These are phyloP conservation scores for Urocyon cinereoargenteus DNA, from an alignment of 2,797 vertebrate genomes.

Conservation along the genomic window DNA sequence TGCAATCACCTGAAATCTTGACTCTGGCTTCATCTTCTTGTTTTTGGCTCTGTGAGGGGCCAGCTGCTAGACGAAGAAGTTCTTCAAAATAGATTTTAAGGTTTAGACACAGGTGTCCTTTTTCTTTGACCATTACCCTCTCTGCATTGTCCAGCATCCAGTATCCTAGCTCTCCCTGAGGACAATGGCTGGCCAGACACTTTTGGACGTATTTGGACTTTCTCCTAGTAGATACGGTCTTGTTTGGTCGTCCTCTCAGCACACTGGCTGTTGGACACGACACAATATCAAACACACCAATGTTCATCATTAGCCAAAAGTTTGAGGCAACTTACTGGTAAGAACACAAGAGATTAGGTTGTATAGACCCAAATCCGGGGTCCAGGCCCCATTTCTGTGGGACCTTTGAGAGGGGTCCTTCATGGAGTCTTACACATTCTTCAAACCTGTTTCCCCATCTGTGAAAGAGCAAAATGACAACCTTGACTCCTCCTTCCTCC, in stretches of 20 bases:
- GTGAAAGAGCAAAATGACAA: background rate
- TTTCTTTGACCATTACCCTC: background rate
- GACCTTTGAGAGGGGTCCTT: background rate
- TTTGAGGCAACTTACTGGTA: background rate
- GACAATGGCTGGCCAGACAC: no score
- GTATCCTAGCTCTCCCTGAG: background rate
- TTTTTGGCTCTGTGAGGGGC: background rate
- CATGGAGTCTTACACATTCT: background rate
- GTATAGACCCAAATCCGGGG: background rate
- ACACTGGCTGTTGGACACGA: background rate
- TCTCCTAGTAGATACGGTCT: background rate
- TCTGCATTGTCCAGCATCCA: background rate
- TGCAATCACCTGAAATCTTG: background rate
- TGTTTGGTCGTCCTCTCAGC: background rate
- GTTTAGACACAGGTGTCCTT: background rate
- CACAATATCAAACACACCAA: background rate
- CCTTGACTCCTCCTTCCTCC: background rate
- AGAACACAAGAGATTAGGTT: background rate
- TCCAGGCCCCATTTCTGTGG: background rate
- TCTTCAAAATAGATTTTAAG: background rate
- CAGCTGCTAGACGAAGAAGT: background rate
- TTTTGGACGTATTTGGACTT: background rate
- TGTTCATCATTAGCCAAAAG: background rate
- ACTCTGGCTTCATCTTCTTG: background rate
- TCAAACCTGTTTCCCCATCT: background rate